These are phyloP conservation scores for Pseudorhiza aurosa DNA, from an alignment of 30 jellyfish, hydroid and myxozoan genomes.

Conservation along the genomic window DNA sequence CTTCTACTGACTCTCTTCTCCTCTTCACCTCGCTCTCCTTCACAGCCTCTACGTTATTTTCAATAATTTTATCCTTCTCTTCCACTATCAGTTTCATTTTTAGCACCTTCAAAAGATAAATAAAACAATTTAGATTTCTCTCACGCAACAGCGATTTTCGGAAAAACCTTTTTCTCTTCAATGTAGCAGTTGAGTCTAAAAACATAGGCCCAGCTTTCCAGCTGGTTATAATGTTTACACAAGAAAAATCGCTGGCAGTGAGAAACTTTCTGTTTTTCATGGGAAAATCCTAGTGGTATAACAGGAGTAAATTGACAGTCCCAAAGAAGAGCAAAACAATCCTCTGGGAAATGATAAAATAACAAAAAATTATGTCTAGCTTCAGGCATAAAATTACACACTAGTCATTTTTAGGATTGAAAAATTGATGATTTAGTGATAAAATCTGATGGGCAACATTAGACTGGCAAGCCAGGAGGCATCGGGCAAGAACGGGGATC, in stretches of 20 bases:
- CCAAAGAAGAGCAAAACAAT: background rate
- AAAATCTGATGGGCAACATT: too few species aligned
- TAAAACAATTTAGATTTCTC: too few species aligned
- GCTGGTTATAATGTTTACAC: background rate
- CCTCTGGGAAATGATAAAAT: background rate
- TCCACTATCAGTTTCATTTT: conserved; percentile 40
- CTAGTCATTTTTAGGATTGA: too few species aligned
- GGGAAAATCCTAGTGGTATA: background rate
- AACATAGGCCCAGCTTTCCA: too few species aligned
- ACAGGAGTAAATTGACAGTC: background rate
- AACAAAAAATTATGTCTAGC: too few species aligned
- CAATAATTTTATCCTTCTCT: conserved; percentile 35
- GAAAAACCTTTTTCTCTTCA: too few species aligned
- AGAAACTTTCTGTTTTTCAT: background rate
- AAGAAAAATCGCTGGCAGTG: background rate
- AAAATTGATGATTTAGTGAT: too few species aligned
- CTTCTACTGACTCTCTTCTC: conserved; percentile 68
- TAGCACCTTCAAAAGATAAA: conserved; percentile 11
- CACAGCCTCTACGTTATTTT: conserved; percentile 10
- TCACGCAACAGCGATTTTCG: too few species aligned
- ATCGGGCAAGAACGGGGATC: too few species aligned
- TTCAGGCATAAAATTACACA: too few species aligned
- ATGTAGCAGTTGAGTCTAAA: too few species aligned
- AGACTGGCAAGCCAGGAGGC: too few species aligned
- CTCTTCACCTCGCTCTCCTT: conserved; percentile 22